phyloP scores from a whole-genome alignment of 2,797 vertebrate genomes.

The Tolypeutes matacus region DNA sequence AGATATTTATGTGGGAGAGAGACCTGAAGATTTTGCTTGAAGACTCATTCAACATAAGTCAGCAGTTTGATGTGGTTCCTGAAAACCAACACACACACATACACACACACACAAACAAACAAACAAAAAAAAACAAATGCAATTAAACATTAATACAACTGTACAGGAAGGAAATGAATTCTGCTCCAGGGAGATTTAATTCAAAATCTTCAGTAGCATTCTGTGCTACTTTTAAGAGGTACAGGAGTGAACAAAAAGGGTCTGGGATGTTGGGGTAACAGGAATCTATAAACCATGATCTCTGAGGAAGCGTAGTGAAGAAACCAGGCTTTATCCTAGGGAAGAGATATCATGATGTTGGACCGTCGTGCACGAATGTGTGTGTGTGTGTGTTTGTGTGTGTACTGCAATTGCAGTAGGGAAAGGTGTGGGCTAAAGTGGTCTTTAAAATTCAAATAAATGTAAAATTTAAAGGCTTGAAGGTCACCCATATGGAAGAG shows the following conservation, averaged over 20 bases:
- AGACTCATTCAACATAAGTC: constrained; percentile 19
- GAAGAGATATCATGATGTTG: not conserved
- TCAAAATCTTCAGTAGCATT: constrained; percentile 35
- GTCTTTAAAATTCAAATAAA: constrained; percentile 66
- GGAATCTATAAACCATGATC: not conserved
- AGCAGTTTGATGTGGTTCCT: constrained; percentile 30
- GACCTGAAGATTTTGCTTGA: constrained; percentile 17
- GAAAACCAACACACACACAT: constrained; percentile 13
- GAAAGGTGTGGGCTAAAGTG: constrained; percentile 38
- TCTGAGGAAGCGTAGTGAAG: not conserved
- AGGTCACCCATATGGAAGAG: constrained; percentile 50
- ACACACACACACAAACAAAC: not conserved
- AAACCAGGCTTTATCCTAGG: not conserved
- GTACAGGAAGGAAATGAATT: not conserved
- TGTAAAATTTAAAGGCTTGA: constrained; percentile 67
- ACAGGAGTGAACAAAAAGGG: not conserved
- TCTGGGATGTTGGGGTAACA: not conserved
- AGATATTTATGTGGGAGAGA: constrained; percentile 1
- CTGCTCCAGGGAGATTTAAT: constrained; percentile 53
- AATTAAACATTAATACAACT: not conserved
- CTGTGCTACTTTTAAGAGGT: constrained; percentile 21
- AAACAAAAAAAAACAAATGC: constrained; percentile 16
- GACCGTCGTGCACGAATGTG: not conserved
- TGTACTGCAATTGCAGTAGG: not conserved
- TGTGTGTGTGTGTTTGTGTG: not conserved